These are phyloP conservation scores for Rhagophthalmus giganteus DNA, from an alignment of 2,888 invertebrate species.

Conservation along the genomic window DNA sequence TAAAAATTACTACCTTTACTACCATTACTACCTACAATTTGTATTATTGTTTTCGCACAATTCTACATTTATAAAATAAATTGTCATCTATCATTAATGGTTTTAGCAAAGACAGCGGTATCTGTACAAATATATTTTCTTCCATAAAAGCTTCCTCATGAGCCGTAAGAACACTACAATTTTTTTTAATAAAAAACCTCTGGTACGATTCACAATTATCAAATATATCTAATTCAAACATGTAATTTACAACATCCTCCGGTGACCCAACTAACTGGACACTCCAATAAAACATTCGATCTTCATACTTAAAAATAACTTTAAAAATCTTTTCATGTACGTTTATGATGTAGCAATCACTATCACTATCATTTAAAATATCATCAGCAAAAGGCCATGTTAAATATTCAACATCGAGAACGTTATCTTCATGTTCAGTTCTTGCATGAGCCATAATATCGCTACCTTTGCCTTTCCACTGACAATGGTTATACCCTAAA, in stretches of 20 bases:
- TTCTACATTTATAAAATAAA: neutral
- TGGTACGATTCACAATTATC: slow-evolving; percentile 1
- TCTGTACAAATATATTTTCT: neutral
- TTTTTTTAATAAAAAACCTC: slow-evolving; percentile 5
- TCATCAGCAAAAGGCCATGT: slow-evolving; percentile 31
- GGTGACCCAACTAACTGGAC: slow-evolving; percentile 43
- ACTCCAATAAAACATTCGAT: slow-evolving; percentile 38
- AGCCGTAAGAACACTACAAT: neutral
- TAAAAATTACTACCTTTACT: no score
- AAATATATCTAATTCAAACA: slow-evolving; percentile 45
- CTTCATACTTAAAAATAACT: slow-evolving; percentile 38
- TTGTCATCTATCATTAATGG: neutral
- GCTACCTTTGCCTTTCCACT: slow-evolving; percentile 31
- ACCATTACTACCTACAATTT: no score
- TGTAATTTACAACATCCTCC: slow-evolving; percentile 38
- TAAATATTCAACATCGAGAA: slow-evolving; percentile 41
- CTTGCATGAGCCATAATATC: slow-evolving; percentile 32
- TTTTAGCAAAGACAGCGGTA: neutral
- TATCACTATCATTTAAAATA: slow-evolving; percentile 23
- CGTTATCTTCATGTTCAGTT: slow-evolving; percentile 41
- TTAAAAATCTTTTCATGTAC: slow-evolving; percentile 40
- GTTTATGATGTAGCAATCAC: slow-evolving; percentile 35
- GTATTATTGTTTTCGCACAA: neutral
- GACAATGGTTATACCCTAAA: slow-evolving; percentile 27
- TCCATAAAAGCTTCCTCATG: neutral